Evolutionary conservation across 2,113 vertebrate genomes (phyloP).

Genomic region (Anseranas semipalmata): DNA sequence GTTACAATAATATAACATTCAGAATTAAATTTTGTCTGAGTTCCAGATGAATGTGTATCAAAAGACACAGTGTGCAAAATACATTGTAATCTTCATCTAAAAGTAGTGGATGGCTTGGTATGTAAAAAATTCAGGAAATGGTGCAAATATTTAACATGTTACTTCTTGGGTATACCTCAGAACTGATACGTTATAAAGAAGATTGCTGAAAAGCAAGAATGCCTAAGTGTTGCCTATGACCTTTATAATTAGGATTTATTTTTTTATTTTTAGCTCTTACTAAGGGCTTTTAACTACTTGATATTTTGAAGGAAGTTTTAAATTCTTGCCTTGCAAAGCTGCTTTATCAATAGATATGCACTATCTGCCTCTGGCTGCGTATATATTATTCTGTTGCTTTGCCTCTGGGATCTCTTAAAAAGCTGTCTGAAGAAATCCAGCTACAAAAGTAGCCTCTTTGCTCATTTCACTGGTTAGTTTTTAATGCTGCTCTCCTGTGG

Average conservation of each 20-base stretch:
- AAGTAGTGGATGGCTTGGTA: background rate
- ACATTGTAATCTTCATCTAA: background rate
- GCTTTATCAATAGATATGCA: slow-evolving; percentile 3
- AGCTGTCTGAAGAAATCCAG: slow-evolving; percentile 33
- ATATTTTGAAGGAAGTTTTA: slow-evolving; percentile 4
- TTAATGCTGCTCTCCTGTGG: background rate
- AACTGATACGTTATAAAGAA: slow-evolving; percentile 64
- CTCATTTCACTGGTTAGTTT: background rate
- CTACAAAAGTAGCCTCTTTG: background rate
- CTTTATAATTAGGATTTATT: background rate
- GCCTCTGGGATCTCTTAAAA: slow-evolving; percentile 50
- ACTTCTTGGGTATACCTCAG: slow-evolving; percentile 56
- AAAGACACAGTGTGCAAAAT: background rate
- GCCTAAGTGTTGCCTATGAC: slow-evolving; percentile 19
- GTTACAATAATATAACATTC: slow-evolving; percentile 44
- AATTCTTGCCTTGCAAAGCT: slow-evolving; percentile 4
- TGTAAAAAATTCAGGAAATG: slow-evolving; percentile 24
- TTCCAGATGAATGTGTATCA: slow-evolving; percentile 12
- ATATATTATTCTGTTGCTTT: slow-evolving; percentile 29
- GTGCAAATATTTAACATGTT: slow-evolving; percentile 51
- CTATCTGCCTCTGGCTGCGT: background rate
- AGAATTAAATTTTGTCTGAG: slow-evolving; percentile 43
- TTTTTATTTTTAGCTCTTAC: background rate
- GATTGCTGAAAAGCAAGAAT: slow-evolving; percentile 38
- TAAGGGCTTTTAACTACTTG: background rate